Evolutionary conservation across 2,113 vertebrate genomes (phyloP).

Genomic region (Canis aureus): DNA sequence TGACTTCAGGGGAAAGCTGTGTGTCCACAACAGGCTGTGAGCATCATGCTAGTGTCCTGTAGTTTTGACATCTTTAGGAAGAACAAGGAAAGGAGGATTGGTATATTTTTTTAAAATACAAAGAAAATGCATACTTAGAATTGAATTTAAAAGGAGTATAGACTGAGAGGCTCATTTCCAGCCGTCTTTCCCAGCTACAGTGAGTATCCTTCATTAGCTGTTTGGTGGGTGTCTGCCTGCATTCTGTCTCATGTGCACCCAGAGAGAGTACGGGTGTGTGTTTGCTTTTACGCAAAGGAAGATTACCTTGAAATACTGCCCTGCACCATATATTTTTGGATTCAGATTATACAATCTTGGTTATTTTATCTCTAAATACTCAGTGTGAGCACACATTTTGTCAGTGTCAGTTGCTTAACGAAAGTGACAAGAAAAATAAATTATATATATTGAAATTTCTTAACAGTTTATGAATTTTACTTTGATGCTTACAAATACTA

Average conservation of each 20-base stretch:
- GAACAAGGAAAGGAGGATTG: background rate
- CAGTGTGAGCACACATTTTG: background rate
- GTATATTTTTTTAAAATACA: background rate
- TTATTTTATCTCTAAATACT: background rate
- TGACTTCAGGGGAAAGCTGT: rapidly evolving
- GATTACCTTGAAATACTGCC: background rate
- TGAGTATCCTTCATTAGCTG: background rate
- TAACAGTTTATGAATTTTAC: background rate
- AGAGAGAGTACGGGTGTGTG: background rate
- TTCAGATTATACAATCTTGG: background rate
- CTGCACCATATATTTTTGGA: background rate
- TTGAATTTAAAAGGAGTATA: background rate
- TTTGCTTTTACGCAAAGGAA: background rate
- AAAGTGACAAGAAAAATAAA: background rate
- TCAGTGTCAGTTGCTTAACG: background rate
- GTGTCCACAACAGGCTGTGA: rapidly evolving
- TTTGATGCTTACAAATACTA: background rate
- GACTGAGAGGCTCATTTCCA: background rate
- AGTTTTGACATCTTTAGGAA: background rate
- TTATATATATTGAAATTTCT: background rate
- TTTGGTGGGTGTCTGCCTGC: background rate
- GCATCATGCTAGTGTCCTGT: background rate
- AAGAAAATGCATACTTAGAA: background rate
- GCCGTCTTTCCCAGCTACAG: background rate
- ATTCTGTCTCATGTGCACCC: background rate